These are phyloP conservation scores for Sus cebifrons DNA, from an alignment of 2,797 vertebrate species.

Conservation along the genomic window DNA sequence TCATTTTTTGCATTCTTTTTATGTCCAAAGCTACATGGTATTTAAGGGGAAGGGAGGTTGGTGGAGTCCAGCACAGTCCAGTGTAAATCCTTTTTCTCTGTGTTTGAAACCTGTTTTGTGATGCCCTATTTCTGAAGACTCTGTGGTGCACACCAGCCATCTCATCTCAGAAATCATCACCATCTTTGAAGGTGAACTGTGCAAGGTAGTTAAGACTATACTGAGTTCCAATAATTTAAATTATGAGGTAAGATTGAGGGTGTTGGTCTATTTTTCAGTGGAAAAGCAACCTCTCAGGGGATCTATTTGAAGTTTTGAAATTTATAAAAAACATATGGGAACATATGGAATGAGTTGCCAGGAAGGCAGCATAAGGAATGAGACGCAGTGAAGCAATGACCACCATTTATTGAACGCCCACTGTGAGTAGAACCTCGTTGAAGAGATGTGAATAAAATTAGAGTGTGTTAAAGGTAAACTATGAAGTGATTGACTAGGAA, in stretches of 20 bases:
- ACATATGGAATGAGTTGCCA: neutral
- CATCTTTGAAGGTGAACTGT: conserved; percentile 49
- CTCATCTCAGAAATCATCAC: conserved; percentile 45
- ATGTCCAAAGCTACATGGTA: neutral
- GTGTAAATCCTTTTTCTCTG: neutral
- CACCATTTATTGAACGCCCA: neutral
- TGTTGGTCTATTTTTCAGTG: conserved; percentile 38
- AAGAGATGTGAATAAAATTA: conserved; percentile 45
- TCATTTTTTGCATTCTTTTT: neutral
- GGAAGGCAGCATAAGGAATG: conserved; percentile 29
- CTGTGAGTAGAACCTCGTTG: neutral
- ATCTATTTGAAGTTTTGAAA: conserved; percentile 46
- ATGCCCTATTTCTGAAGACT: neutral
- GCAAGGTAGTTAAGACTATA: conserved; percentile 10
- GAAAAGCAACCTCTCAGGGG: neutral
- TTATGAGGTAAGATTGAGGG: conserved; percentile 39
- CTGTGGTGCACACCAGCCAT: neutral
- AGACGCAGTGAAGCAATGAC: neutral
- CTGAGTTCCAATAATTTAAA: conserved; percentile 58
- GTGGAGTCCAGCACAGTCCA: neutral
- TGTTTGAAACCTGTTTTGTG: neutral
- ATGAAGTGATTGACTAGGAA: neutral
- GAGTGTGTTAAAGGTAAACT: neutral
- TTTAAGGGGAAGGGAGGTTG: neutral
- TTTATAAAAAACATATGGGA: conserved; percentile 44